Conservation (phyloP, 2,797 vertebrate genomes). For the Rhinophrynus dorsalis region DNA sequence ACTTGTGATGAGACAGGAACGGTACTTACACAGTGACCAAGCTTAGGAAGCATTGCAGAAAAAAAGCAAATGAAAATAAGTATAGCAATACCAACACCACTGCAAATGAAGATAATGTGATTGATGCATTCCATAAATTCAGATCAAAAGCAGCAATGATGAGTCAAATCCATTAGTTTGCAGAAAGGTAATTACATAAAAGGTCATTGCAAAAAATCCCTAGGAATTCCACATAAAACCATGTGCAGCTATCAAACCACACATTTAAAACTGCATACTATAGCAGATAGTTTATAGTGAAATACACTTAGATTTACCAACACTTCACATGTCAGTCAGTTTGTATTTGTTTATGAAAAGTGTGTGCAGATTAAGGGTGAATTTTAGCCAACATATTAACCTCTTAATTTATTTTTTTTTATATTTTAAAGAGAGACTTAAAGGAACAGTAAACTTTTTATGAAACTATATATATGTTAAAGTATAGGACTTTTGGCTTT, state of each 20-base stretch:
- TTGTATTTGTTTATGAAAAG: too few species aligned
- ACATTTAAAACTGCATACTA: too few species aligned
- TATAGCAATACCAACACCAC: slow-evolving; percentile 49
- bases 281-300: background rate
- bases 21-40: slow-evolving; percentile 98
- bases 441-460: too few species aligned
- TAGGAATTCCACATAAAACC: background rate
- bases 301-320: background rate
- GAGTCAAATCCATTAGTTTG: slow-evolving; percentile 5
- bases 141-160: background rate
- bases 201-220: background rate
- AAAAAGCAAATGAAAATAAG: slow-evolving; percentile 62
- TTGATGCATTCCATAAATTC: background rate
- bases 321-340: background rate
- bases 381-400: too few species aligned
- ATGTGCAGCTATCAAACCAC: background rate
- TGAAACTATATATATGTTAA: too few species aligned
- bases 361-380: too few species aligned
- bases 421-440: too few species aligned
- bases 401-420: too few species aligned
- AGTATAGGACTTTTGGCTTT: too few species aligned
- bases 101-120: slow-evolving; percentile 52
- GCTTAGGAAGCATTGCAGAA: slow-evolving; percentile 84
- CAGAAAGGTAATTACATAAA: background rate
- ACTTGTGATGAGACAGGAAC: too few species aligned